phyloP scores from a whole-genome alignment of 2,113 vertebrate genomes.

The Clarias batrachus region DNA sequence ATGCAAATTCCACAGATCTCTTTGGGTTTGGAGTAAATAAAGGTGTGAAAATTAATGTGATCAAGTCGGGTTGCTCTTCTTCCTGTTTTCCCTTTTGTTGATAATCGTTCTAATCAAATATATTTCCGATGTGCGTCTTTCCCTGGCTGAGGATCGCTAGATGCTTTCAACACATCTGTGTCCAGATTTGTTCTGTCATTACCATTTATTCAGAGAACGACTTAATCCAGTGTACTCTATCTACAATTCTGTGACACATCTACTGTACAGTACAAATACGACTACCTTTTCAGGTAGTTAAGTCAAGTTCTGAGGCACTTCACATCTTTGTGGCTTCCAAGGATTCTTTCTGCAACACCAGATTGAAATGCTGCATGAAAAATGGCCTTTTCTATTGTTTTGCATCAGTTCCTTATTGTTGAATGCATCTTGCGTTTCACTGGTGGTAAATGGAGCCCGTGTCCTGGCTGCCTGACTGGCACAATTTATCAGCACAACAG shows the following conservation, averaged over 20 bases:
- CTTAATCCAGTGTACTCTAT: background rate
- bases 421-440: constrained; percentile 19
- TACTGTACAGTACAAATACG: background rate
- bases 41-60: constrained; percentile 73
- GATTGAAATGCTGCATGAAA: background rate
- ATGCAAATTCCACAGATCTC: constrained; percentile 76
- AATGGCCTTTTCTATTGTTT: constrained; percentile 8
- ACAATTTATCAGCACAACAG: constrained; percentile 27
- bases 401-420: constrained; percentile 30
- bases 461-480: constrained; percentile 27
- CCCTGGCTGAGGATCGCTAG: constrained; percentile 39
- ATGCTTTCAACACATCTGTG: background rate
- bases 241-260: background rate
- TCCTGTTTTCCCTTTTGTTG: constrained; percentile 72
- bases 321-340: background rate
- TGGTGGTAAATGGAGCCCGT: constrained; percentile 31
- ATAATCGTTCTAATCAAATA: constrained; percentile 70
- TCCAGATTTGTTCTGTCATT: background rate
- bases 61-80: constrained; percentile 71
- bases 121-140: constrained; percentile 62
- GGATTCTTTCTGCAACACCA: background rate
- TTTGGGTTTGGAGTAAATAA: constrained; percentile 77
- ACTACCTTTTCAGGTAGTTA: background rate
- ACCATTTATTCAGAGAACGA: background rate
- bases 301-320: background rate